phyloP scores from a whole-genome alignment of 2,888 invertebrate species.

The Drosophila peninsularis region DNA sequence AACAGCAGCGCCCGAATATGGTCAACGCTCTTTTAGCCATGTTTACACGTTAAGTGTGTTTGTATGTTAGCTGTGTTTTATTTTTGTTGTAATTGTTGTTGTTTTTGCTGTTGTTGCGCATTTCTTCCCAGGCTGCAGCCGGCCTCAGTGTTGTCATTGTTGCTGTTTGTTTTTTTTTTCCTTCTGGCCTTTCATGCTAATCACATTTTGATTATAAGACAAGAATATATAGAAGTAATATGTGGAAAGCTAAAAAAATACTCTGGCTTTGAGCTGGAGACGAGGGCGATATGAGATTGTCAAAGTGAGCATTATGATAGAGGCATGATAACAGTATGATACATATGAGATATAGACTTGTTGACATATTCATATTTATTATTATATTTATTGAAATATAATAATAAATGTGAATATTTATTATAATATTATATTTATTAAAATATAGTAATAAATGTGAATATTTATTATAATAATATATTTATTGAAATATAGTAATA shows the following conservation, averaged over 20 bases:
- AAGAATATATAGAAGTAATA: constrained; percentile 45
- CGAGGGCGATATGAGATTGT: neutral
- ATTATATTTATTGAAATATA: too few relatives aligned
- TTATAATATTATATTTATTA: too few relatives aligned
- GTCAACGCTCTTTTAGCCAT: constrained; percentile 80
- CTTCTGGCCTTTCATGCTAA: constrained; percentile 64
- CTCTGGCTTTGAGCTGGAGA: constrained; percentile 14
- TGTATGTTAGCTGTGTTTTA: constrained; percentile 65
- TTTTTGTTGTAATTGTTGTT: constrained; percentile 27
- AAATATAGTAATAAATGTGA: too few relatives aligned
- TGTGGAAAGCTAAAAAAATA: constrained; percentile 20
- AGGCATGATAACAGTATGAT: too few relatives aligned
- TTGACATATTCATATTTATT: too few relatives aligned
- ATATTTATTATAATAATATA: too few relatives aligned
- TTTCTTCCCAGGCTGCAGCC: constrained; percentile 65
- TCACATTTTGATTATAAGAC: constrained; percentile 77
- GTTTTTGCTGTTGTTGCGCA: constrained; percentile 27
- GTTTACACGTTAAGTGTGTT: constrained; percentile 80
- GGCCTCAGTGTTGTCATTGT: constrained; percentile 35
- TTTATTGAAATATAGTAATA: too few relatives aligned
- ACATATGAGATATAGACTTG: too few relatives aligned
- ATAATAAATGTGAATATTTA: too few relatives aligned
- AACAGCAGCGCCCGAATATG: constrained; percentile 63
- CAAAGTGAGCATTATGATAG: too few relatives aligned
- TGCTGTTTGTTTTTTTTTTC: constrained; percentile 30